A percentile compares a stretch with the other conserved stretches of the same genome.
phyloP scores from a whole-genome alignment of 2,797 vertebrate species.

The Scomberomorus guttatus region DNA sequence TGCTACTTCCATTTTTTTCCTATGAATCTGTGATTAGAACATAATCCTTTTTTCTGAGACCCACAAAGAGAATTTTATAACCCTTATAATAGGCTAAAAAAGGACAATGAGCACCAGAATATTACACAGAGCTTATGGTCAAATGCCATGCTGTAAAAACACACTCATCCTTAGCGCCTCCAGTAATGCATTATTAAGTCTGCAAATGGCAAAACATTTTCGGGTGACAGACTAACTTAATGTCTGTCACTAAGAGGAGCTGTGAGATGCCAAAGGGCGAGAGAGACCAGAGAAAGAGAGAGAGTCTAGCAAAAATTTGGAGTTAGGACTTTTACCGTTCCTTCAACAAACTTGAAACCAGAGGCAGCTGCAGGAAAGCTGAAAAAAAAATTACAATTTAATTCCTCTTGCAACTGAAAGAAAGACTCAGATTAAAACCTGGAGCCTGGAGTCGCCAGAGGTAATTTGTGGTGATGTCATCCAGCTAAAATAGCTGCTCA shows the following conservation, averaged over 20 bases:
- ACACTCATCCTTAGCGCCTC: conserved; percentile 40
- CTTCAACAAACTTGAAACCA: conserved; percentile 35
- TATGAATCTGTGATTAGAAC: conserved; percentile 32
- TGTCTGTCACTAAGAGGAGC: conserved; percentile 46
- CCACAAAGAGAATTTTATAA: conserved; percentile 30
- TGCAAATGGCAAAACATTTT: conserved; percentile 61
- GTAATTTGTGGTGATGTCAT: conserved; percentile 81
- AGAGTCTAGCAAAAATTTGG: background rate
- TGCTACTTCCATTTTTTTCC: background rate
- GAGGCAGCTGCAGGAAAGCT: conserved; percentile 16
- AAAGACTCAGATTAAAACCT: conserved; percentile 54
- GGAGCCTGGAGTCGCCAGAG: conserved; percentile 52
- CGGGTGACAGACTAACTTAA: conserved; percentile 52
- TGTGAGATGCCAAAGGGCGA: conserved; percentile 30
- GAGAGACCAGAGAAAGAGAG: background rate
- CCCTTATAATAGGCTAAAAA: conserved; percentile 37
- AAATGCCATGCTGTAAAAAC: conserved; percentile 55
- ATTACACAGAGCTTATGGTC: conserved; percentile 43
- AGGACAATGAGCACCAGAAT: conserved; percentile 27
- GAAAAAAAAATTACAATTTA: conserved; percentile 27
- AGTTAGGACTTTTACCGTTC: conserved; percentile 30
- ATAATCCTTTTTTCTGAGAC: conserved; percentile 33
- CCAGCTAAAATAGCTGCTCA: conserved; percentile 82
- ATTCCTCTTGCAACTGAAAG: conserved; percentile 44
- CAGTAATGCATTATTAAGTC: conserved; percentile 47